Conservation (phyloP, 2,113 vertebrate genomes). For the Macquaria australasica region DNA sequence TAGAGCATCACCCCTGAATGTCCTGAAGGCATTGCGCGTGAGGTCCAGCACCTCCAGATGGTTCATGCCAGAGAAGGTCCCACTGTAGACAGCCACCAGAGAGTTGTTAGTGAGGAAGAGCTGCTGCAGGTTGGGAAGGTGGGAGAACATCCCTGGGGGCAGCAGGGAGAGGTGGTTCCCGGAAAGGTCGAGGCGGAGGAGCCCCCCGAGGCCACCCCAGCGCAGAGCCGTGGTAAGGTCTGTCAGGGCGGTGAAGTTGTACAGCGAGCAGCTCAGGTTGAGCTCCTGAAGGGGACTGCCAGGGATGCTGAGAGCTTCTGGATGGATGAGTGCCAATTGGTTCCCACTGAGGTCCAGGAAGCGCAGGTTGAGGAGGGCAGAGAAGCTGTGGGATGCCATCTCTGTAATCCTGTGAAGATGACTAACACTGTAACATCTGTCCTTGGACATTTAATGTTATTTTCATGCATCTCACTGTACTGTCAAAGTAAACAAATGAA, state of each 20-base stretch:
- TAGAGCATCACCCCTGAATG: conserved; percentile 72
- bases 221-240: conserved; percentile 78
- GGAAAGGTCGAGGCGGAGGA: conserved; percentile 77
- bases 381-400: conserved; percentile 82
- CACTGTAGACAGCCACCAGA: conserved; percentile 77
- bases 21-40: conserved; percentile 76
- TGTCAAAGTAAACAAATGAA: not conserved
- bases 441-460: not conserved
- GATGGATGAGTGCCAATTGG: conserved; percentile 81
- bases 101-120: conserved; percentile 85
- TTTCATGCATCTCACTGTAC: not conserved
- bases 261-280: conserved; percentile 82
- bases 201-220: conserved; percentile 75
- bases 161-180: conserved; percentile 72
- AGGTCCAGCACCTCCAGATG: conserved; percentile 82
- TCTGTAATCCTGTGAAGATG: conserved; percentile 78
- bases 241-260: conserved; percentile 78
- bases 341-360: conserved; percentile 84
- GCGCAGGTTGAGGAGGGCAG: conserved; percentile 75
- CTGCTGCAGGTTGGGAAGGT: conserved; percentile 67
- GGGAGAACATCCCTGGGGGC: conserved; percentile 72
- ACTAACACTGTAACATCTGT: conserved; percentile 43
- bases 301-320: conserved; percentile 81
- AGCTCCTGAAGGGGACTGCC: conserved; percentile 85
- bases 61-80: conserved; percentile 82